Evolutionary conservation across 2,888 invertebrate species (phyloP).

Genomic region (Drosophila atripex): DNA sequence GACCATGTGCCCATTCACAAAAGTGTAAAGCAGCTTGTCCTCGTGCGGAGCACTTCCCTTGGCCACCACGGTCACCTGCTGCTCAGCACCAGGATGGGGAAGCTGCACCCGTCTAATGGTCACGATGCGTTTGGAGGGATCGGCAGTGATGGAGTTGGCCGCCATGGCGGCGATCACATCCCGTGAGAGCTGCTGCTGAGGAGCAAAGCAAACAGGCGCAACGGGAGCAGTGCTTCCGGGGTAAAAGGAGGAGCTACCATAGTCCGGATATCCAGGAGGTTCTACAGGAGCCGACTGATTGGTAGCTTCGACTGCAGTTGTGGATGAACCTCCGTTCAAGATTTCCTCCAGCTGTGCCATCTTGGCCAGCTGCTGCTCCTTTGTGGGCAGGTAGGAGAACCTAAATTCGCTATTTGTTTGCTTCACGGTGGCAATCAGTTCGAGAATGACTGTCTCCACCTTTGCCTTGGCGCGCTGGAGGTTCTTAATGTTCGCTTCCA

Average conservation of each 20-base stretch:
- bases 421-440: constrained; percentile 82
- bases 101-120: constrained; percentile 90
- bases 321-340: constrained; percentile 32
- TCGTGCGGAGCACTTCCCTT: constrained; percentile 90
- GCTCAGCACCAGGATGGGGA: constrained; percentile 86
- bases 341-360: constrained; percentile 69
- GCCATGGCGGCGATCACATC: constrained; percentile 80
- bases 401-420: constrained; percentile 82
- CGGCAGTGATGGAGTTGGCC: constrained; percentile 73
- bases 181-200: constrained; percentile 73
- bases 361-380: constrained; percentile 82
- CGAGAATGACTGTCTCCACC: constrained; percentile 82
- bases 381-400: constrained; percentile 83
- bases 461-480: constrained; percentile 82
- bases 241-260: constrained; percentile 55
- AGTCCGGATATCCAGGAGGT: constrained; percentile 45
- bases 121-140: constrained; percentile 86
- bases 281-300: not conserved
- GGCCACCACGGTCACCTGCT: constrained; percentile 90
- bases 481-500: constrained; percentile 82
- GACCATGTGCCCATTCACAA: constrained; percentile 87
- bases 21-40: constrained; percentile 89
- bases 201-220: constrained; percentile 81
- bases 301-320: constrained; percentile 38
- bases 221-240: not conserved